phyloP scores from a whole-genome alignment of 2,888 invertebrate species.

The Harmothoe impar region DNA sequence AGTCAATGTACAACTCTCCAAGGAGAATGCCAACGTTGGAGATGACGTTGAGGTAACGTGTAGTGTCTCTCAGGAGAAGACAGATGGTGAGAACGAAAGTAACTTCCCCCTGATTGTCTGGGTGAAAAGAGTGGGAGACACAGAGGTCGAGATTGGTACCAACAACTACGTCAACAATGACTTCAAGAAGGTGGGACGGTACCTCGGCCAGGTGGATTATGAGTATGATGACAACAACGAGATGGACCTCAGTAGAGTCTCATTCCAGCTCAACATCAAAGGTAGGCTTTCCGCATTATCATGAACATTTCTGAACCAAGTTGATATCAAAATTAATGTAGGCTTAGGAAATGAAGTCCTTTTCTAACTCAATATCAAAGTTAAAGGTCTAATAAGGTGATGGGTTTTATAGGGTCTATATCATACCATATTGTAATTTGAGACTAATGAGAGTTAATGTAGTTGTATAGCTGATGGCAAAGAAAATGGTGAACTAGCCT shows the following conservation, averaged over 20 bases:
- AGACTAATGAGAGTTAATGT: too few relatives aligned
- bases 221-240: constrained; percentile 48
- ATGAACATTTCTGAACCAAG: not conserved
- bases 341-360: too few relatives aligned
- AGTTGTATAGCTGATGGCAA: too few relatives aligned
- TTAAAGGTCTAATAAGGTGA: too few relatives aligned
- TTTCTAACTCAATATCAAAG: too few relatives aligned
- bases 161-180: constrained; percentile 65
- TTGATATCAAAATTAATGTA: not conserved
- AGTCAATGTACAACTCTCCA: constrained; percentile 49
- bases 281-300: not conserved
- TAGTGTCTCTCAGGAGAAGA: constrained; percentile 64
- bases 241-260: constrained; percentile 47
- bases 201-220: constrained; percentile 46
- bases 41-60: constrained; percentile 66
- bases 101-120: constrained; percentile 64
- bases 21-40: constrained; percentile 31
- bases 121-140: constrained; percentile 62
- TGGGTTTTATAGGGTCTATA: too few relatives aligned
- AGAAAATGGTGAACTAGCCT: too few relatives aligned
- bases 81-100: not conserved
- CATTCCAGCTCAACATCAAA: constrained; percentile 53
- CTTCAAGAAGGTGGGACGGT: constrained; percentile 65
- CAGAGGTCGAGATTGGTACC: constrained; percentile 67
- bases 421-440: too few relatives aligned